phyloP scores from a whole-genome alignment of 2,113 vertebrate species.

The Desmodus rotundus region DNA sequence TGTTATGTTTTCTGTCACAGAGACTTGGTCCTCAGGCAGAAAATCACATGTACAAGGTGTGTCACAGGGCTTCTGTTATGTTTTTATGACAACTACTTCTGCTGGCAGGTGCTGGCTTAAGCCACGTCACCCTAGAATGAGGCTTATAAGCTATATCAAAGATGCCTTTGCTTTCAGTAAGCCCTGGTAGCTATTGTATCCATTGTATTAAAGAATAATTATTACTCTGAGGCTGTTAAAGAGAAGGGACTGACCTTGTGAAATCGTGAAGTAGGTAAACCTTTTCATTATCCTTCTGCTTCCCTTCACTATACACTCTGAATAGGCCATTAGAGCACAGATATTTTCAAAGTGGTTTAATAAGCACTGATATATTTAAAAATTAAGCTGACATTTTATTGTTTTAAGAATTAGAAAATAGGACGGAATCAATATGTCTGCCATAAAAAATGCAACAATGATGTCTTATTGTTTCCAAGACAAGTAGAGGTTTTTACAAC shows the following conservation, averaged over 20 bases:
- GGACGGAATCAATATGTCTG: not conserved
- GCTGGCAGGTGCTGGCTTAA: not conserved
- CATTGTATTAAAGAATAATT: not conserved
- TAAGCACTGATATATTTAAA: not conserved
- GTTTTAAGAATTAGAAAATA: not conserved
- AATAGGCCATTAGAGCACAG: not conserved
- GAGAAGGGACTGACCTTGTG: not conserved
- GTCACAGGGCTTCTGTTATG: not conserved
- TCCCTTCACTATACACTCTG: not conserved
- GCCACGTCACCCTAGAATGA: not conserved
- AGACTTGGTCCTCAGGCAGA: slow-evolving; percentile 28
- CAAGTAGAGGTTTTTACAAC: not conserved
- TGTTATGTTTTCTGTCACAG: slow-evolving; percentile 37
- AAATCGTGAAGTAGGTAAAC: not conserved
- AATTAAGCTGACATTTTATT: not conserved
- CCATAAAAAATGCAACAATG: not conserved
- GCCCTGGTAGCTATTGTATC: not conserved
- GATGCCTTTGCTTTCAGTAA: not conserved
- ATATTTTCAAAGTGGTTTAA: not conserved
- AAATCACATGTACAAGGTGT: not conserved
- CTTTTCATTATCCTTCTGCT: not conserved
- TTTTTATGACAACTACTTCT: not conserved
- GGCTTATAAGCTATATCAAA: not conserved
- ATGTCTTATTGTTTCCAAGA: not conserved
- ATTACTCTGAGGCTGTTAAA: not conserved